Conservation (phyloP, 2,113 vertebrate genomes). For the Taxidea taxus region DNA sequence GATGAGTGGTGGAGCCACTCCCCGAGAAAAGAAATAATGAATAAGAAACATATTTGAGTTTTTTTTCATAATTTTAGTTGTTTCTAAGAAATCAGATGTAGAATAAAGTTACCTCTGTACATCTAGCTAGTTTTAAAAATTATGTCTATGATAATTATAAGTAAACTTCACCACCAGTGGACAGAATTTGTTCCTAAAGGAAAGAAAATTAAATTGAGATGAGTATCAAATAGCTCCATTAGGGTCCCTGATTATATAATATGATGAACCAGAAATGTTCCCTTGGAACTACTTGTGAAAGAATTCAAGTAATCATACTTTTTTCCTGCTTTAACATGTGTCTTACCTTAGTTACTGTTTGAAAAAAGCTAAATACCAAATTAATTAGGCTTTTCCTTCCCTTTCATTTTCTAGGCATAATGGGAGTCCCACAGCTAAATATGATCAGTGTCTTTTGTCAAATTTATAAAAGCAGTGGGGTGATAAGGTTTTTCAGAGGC, state of each 20-base stretch:
- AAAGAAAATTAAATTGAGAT: background rate
- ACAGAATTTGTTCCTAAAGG: background rate
- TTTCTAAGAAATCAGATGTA: background rate
- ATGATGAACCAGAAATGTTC: background rate
- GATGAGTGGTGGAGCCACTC: background rate
- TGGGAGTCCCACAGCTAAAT: background rate
- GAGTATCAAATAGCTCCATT: background rate
- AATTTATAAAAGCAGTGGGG: conserved; percentile 3
- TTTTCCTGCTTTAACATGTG: background rate
- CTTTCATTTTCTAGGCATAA: background rate
- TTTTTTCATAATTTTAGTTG: background rate
- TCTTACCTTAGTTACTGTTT: background rate
- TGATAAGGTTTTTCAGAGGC: background rate
- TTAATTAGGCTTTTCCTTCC: background rate
- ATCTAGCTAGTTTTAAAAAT: background rate
- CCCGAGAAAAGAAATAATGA: background rate
- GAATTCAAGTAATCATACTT: background rate
- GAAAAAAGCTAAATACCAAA: background rate
- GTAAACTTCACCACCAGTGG: background rate
- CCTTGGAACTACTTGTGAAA: background rate
- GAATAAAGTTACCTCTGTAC: background rate
- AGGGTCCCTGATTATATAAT: background rate
- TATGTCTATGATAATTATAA: background rate
- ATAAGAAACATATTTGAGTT: background rate
- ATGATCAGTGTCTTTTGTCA: background rate